Evolutionary conservation across 2,888 invertebrate species (phyloP).

Genomic region (Omphaloscelis lunosa): DNA sequence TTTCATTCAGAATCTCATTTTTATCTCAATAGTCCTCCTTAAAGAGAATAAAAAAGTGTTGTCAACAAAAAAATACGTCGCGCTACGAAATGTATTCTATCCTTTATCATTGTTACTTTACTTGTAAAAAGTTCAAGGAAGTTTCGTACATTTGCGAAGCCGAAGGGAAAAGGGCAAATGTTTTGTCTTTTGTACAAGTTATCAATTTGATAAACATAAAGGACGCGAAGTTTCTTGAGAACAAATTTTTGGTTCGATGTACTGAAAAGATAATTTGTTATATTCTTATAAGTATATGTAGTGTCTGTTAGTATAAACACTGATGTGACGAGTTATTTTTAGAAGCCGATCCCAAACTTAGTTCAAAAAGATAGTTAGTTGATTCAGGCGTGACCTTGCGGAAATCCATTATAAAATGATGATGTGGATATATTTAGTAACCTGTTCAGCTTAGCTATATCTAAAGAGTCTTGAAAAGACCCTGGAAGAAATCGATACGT

Average conservation of each 20-base stretch:
- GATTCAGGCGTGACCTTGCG: no score
- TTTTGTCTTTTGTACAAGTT: conserved; percentile 67
- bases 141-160: conserved; percentile 60
- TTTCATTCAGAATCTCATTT: conserved; percentile 13
- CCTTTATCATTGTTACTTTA: conserved; percentile 52
- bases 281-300: no score
- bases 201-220: conserved; percentile 64
- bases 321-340: no score
- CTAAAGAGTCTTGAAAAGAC: no score
- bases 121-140: conserved; percentile 55
- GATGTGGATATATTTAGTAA: no score
- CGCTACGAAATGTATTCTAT: conserved; percentile 19
- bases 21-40: conserved; percentile 19
- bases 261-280: background rate
- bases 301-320: no score
- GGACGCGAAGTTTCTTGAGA: conserved; percentile 53
- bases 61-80: conserved; percentile 8
- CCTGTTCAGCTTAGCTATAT: no score
- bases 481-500: no score
- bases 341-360: no score
- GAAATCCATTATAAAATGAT: no score
- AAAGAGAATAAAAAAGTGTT: conserved; percentile 15
- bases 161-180: conserved; percentile 63
- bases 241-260: conserved; percentile 42
- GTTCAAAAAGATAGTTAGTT: no score